Percentiles rank a stretch among this genome's conserved stretches.
Conservation (phyloP, 2,888 invertebrate genomes). For the Chirona hameri region DNA sequence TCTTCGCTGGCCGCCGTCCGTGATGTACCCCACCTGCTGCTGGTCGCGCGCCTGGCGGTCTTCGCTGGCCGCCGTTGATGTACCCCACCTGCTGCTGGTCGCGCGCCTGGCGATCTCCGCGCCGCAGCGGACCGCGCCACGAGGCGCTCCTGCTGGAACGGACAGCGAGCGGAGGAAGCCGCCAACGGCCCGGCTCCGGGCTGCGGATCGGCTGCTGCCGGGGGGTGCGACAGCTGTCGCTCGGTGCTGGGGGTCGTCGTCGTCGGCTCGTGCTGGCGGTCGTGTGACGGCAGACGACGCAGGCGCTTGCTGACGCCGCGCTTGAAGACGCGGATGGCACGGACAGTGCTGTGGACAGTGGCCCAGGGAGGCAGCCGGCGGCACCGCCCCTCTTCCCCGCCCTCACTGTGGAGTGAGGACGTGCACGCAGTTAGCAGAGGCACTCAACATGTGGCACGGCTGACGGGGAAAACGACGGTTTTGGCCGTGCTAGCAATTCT, state of each 20-base stretch:
- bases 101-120: neutral
- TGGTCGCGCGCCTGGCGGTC: too few relatives aligned
- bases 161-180: neutral
- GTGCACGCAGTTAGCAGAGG: too few relatives aligned
- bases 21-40: too few relatives aligned
- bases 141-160: neutral
- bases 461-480: too few relatives aligned
- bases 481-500: too few relatives aligned
- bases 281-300: neutral
- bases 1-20: too few relatives aligned
- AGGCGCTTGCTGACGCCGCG: constrained; percentile 23
- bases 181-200: too few relatives aligned
- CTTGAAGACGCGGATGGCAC: constrained; percentile 6
- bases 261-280: neutral
- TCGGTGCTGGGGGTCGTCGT: neutral
- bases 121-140: neutral
- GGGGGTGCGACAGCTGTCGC: neutral
- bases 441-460: too few relatives aligned
- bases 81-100: too few relatives aligned
- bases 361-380: neutral
- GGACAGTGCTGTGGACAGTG: constrained; percentile 9
- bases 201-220: neutral
- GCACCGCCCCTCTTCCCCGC: neutral
- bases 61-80: too few relatives aligned
- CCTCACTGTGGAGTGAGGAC: neutral